Evolutionary conservation across 2,113 vertebrate genomes (phyloP).

Genomic region (Misgurnus anguillicaudatus): DNA sequence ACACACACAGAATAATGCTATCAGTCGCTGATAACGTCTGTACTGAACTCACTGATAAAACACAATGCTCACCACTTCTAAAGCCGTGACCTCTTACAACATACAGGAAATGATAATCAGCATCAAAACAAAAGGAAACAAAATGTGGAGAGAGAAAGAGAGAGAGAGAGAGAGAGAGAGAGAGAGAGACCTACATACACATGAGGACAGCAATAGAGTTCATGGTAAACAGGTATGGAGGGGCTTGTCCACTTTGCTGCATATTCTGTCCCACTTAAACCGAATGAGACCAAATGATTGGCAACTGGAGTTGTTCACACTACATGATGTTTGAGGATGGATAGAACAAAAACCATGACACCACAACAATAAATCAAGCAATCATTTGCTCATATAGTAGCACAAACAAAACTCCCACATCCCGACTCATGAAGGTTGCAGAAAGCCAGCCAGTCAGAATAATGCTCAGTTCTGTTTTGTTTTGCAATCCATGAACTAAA

Average conservation of each 20-base stretch:
- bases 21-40: slow-evolving; percentile 14
- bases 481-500: no score
- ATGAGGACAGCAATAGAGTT: neutral
- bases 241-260: no score
- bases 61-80: slow-evolving; percentile 19
- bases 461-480: neutral
- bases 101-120: slow-evolving; percentile 28
- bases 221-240: no score
- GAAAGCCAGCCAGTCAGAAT: neutral
- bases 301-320: neutral
- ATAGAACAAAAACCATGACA: neutral
- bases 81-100: slow-evolving; percentile 15
- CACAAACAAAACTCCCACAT: no score
- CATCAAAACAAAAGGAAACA: neutral
- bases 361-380: neutral
- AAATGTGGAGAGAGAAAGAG: neutral
- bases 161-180: neutral
- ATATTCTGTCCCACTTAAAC: no score
- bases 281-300: no score
- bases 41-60: neutral
- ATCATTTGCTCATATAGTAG: neutral
- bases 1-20: slow-evolving; percentile 22
- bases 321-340: neutral
- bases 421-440: neutral
- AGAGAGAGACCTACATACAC: neutral